Conservation (phyloP, 2,888 invertebrate genomes). For the Caenorhabditis uteleia region DNA sequence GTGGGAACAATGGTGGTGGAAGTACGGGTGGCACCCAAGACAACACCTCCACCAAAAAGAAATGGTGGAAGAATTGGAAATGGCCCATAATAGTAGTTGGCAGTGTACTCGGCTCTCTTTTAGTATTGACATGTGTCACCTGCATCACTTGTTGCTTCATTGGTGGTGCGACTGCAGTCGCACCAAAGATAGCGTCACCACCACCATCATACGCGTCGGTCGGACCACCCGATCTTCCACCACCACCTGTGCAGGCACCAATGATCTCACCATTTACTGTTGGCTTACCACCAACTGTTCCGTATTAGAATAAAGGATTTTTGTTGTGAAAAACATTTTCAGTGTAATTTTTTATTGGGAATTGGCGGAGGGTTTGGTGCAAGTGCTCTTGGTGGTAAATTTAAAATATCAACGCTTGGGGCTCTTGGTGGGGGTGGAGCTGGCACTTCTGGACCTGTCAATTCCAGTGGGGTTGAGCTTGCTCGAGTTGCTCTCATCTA, state of each 20-base stretch:
- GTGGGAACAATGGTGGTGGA: too few relatives aligned
- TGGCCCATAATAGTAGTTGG: conserved; percentile 26
- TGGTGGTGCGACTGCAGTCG: conserved; percentile 11
- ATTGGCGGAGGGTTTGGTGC: too few relatives aligned
- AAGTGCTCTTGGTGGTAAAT: too few relatives aligned
- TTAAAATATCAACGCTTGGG: too few relatives aligned
- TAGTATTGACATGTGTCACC: conserved; percentile 7
- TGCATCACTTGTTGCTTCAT: conserved; percentile 14
- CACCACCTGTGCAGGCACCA: conserved; percentile 24
- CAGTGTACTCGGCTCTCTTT: conserved; percentile 8
- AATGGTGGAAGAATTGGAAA: conserved; percentile 28
- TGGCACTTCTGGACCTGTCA: too few relatives aligned
- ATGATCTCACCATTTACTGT: conserved; percentile 28
- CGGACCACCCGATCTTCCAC: conserved; percentile 23
- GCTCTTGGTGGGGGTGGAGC: too few relatives aligned
- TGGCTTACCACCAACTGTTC: too few relatives aligned
- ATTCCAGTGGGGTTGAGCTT: too few relatives aligned
- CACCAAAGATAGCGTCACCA: conserved; percentile 19
- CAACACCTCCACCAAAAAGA: conserved; percentile 6
- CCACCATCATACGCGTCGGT: conserved; percentile 30
- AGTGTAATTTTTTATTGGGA: too few relatives aligned
- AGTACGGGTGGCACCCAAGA: conserved; percentile 1
- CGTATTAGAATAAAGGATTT: too few relatives aligned
- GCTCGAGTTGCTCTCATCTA: too few relatives aligned
- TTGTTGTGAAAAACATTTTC: too few relatives aligned